A percentile compares a stretch with the other conserved stretches of the same genome.
Evolutionary conservation across 2,113 vertebrate genomes (phyloP).

Genomic region (Rattus rattus): DNA sequence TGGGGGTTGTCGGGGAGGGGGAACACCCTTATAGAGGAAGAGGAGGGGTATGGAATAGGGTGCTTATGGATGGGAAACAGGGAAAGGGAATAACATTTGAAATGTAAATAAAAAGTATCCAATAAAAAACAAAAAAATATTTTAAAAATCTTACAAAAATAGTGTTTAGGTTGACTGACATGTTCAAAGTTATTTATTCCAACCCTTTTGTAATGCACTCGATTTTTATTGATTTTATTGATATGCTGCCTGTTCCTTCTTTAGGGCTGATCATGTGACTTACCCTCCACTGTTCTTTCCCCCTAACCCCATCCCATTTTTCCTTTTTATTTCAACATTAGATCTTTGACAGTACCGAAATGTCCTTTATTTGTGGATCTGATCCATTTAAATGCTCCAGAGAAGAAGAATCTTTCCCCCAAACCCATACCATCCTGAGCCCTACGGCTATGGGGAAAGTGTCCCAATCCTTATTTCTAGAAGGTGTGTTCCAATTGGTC

Average conservation of each 20-base stretch:
- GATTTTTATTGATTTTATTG: background rate
- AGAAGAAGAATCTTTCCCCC: background rate
- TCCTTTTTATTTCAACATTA: background rate
- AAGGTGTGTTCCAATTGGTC: background rate
- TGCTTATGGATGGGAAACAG: too few species aligned
- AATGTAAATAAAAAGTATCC: too few species aligned
- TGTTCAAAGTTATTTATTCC: background rate
- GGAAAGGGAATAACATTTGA: too few species aligned
- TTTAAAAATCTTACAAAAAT: background rate
- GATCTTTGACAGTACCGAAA: background rate
- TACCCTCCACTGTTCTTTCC: background rate
- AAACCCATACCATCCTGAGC: background rate
- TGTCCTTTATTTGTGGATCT: conserved; percentile 6
- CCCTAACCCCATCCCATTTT: background rate
- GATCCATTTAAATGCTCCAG: background rate
- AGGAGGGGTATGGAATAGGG: too few species aligned
- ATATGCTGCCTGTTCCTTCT: background rate
- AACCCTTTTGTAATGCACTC: background rate
- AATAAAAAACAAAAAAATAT: too few species aligned
- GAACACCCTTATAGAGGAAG: too few species aligned
- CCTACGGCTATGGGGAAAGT: background rate
- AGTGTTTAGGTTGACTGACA: background rate
- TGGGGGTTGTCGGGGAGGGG: too few species aligned
- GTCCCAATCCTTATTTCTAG: background rate
- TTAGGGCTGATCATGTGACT: background rate